Conservation (phyloP, 2,113 vertebrate species). For the Genyomyrus donnyi region DNA sequence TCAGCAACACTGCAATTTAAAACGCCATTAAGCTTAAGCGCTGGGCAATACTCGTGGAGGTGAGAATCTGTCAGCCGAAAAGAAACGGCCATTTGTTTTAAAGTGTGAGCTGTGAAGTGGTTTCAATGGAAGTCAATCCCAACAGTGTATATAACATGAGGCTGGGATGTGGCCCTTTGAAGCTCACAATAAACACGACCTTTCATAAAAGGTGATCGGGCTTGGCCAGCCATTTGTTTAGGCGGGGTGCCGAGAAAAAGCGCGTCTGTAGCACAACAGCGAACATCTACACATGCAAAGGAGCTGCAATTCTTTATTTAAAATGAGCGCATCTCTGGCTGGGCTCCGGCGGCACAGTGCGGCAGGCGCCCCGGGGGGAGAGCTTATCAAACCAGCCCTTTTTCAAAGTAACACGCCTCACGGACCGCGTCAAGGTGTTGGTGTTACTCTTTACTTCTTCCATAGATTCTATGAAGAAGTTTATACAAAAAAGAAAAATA, state of each 20-base stretch:
- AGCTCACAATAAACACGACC: slow-evolving; percentile 51
- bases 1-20: not conserved
- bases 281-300: slow-evolving; percentile 49
- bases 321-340: slow-evolving; percentile 16
- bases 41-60: not conserved
- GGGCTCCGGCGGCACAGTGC: slow-evolving; percentile 24
- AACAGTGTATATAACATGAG: slow-evolving; percentile 36
- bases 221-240: slow-evolving; percentile 59
- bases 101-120: not conserved
- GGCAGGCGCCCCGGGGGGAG: not conserved
- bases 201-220: slow-evolving; percentile 49
- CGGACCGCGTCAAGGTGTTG: not conserved
- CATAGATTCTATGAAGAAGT: not conserved
- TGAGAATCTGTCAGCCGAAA: not conserved
- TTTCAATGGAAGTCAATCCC: not conserved
- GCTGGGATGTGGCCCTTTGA: slow-evolving; percentile 44
- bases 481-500: not conserved
- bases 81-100: slow-evolving; percentile 17
- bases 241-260: slow-evolving; percentile 52
- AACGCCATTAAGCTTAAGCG: not conserved
- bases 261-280: slow-evolving; percentile 32
- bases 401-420: slow-evolving; percentile 12
- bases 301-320: slow-evolving; percentile 35
- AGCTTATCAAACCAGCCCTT: not conserved
- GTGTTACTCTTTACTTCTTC: not conserved